These are phyloP conservation scores for Pemphigus obesinymphae DNA, from an alignment of 1,140 invertebrate genomes.

Conservation along the genomic window DNA sequence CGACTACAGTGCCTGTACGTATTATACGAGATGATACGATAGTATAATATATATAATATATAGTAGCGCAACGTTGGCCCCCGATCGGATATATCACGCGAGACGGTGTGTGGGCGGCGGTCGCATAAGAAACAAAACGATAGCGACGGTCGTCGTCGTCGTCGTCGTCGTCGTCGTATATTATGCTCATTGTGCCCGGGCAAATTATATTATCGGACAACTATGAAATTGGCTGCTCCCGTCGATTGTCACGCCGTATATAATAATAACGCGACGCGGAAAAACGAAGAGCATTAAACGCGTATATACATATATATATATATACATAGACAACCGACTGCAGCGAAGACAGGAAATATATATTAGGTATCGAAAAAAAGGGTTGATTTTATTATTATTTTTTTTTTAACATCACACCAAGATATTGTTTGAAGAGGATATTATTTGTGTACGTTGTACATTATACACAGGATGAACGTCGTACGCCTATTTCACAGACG, in stretches of 20 bases:
- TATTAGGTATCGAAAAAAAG: no score
- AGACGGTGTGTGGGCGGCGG: slow-evolving; percentile 7
- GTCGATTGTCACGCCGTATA: neutral
- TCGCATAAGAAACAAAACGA: neutral
- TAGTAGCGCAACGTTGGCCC: neutral
- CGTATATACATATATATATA: neutral
- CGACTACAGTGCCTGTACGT: neutral
- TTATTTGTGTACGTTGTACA: neutral
- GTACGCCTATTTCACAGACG: neutral
- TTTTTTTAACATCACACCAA: neutral
- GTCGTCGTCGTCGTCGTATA: neutral
- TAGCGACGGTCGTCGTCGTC: neutral
- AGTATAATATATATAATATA: neutral
- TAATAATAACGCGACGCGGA: neutral
- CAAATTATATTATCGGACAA: neutral
- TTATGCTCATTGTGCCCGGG: neutral
- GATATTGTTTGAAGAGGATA: neutral
- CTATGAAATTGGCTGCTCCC: slow-evolving; percentile 4
- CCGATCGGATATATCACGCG: neutral
- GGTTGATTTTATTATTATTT: no score
- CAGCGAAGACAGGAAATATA: no score
- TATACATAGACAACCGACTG: neutral
- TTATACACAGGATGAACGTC: neutral
- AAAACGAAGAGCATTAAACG: neutral
- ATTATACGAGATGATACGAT: neutral